Evolutionary conservation across 2,888 invertebrate species (phyloP).

Genomic region (Himalopsyche japonica): DNA sequence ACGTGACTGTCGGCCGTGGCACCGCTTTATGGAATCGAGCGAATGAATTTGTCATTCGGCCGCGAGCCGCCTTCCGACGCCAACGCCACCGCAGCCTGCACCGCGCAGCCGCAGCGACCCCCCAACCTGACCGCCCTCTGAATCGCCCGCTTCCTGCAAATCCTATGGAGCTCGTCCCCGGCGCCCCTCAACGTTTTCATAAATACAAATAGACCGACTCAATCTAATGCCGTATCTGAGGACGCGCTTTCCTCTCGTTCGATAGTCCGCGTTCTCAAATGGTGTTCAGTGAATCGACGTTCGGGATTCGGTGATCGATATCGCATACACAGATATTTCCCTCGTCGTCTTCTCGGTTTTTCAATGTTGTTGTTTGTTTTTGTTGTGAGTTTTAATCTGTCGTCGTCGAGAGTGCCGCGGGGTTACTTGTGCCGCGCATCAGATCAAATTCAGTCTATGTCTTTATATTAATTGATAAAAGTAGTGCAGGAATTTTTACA

Average conservation of each 20-base stretch:
- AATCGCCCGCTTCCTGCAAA: background rate
- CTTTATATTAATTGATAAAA: background rate
- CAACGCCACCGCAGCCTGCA: constrained; percentile 40
- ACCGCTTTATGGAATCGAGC: constrained; percentile 39
- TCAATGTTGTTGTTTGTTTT: background rate
- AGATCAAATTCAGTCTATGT: background rate
- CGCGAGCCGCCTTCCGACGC: constrained; percentile 46
- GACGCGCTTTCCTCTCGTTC: background rate
- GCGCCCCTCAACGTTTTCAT: background rate
- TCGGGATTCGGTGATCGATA: background rate
- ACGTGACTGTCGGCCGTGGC: constrained; percentile 78
- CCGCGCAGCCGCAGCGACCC: constrained; percentile 29
- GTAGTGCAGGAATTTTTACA: background rate
- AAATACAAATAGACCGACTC: background rate
- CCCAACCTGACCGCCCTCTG: constrained; percentile 21
- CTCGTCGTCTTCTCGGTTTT: background rate
- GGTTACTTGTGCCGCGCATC: background rate
- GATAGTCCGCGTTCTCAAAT: background rate
- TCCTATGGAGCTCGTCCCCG: background rate
- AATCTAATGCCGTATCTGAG: background rate
- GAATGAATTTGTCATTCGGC: constrained; percentile 47
- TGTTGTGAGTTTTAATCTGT: background rate
- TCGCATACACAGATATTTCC: background rate
- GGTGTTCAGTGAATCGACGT: background rate
- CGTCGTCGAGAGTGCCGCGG: background rate